Percentiles rank a stretch among this genome's conserved stretches.
Evolutionary conservation across 2,888 invertebrate species (phyloP).

Genomic region (Sesia bembeciformis): DNA sequence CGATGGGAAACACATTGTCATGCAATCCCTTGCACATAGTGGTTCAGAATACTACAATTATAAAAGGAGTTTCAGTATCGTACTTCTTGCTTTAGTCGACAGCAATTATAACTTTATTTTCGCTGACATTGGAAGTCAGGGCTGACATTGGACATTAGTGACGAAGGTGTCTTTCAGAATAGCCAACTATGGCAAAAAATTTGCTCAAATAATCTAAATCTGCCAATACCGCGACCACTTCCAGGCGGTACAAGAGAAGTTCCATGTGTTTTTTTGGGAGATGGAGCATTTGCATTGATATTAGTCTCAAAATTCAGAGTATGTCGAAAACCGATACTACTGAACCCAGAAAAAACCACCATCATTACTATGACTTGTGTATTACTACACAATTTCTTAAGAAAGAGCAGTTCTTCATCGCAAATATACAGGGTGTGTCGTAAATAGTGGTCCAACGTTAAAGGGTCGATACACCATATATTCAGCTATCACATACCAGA

Average conservation of each 20-base stretch:
- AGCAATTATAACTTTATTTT: slow-evolving; percentile 11
- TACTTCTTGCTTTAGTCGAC: slow-evolving; percentile 13
- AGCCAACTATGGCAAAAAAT: slow-evolving; percentile 17
- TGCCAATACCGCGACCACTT: slow-evolving; percentile 13
- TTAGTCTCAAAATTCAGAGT: slow-evolving; percentile 10
- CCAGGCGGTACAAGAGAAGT: slow-evolving; percentile 11
- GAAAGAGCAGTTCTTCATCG: slow-evolving; percentile 9
- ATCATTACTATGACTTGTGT: slow-evolving; percentile 12
- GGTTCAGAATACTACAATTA: slow-evolving; percentile 10
- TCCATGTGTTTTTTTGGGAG: slow-evolving; percentile 13
- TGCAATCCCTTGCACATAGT: slow-evolving; percentile 11
- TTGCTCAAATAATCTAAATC: slow-evolving; percentile 13
- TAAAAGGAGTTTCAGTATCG: slow-evolving; percentile 12
- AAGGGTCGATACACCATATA: too few species aligned
- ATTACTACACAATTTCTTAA: slow-evolving; percentile 14
- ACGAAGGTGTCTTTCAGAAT: slow-evolving; percentile 15
- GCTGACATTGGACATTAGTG: slow-evolving; percentile 19
- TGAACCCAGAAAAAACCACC: slow-evolving; percentile 7
- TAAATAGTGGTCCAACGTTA: too few species aligned
- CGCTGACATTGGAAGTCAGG: slow-evolving; percentile 14
- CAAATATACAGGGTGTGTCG: too few species aligned
- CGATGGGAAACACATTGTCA: slow-evolving; percentile 13
- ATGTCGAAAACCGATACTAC: slow-evolving; percentile 8
- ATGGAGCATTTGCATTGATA: slow-evolving; percentile 15
- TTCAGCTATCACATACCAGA: too few species aligned